Evolutionary conservation across 2,113 vertebrate species (phyloP), one percentile per base, ranked within the genome.

Genomic region (Lethenteron reissneri): DNA sequence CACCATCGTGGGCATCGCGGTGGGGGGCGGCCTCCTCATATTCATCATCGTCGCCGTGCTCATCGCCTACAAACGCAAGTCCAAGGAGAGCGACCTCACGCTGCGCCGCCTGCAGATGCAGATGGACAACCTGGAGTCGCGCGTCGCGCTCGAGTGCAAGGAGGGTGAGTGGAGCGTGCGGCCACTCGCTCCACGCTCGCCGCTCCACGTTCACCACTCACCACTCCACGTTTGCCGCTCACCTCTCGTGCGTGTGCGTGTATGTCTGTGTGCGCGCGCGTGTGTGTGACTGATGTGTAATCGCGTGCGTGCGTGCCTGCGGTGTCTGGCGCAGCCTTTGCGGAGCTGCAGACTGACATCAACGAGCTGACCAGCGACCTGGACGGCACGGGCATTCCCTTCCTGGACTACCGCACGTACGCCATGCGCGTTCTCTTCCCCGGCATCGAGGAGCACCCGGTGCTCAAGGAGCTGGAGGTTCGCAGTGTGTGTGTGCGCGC

Each of bases 391-490:
- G 94, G 94, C 72, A 99, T 99, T 76, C 94, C 94, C 1, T 99
- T 99, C 78, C 81, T 99, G 73, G 94, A 99, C 75, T 99, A 99
- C 74, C 87, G 92, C 41, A 99, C 94, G 1, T 97, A 99, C 0
- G 94, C 94, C 80, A 99, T 97, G 92, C 83, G 94, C 2, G 94
- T 99, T 72, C 87, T 99, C 7, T 99, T 99, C 77, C 94, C 94
- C 0, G 94, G 94, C 13, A 99, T 99, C n/a, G 94, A 99, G 81
- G 94, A 99, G 79, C 94, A 99, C 73, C 94, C 94, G 0, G 94
- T 99, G 72, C 87, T 99, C 78, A 99, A 99, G 79, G 94, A 96
- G 83, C 96, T 99, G 90, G 92, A 97, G 91, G 94, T 96, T 82
- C 72, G 73, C 25, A 25, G 25, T 41, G 25, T 41, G 25, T 41